Evolutionary conservation across 2,888 invertebrate genomes (phyloP).

Genomic region (Tetragonisca angustula): DNA sequence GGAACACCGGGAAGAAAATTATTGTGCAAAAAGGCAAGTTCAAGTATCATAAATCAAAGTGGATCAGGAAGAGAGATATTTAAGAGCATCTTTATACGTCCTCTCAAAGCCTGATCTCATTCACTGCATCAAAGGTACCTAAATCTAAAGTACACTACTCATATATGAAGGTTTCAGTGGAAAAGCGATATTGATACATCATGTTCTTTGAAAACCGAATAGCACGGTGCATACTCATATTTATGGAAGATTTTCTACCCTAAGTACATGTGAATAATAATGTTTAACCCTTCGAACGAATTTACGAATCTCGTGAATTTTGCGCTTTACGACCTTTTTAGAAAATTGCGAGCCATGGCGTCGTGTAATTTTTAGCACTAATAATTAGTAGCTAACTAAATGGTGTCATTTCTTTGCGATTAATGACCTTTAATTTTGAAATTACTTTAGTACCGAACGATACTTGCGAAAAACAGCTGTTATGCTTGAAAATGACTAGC

Average conservation of each 20-base stretch:
- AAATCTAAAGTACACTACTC: neutral
- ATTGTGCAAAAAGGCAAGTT: neutral
- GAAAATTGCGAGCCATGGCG: neutral
- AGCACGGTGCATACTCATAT: too few species aligned
- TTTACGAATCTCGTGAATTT: neutral
- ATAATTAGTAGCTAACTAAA: too few species aligned
- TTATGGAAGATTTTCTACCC: too few species aligned
- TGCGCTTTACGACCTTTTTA: neutral
- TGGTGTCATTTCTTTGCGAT: too few species aligned
- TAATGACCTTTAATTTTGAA: too few species aligned
- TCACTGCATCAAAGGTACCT: neutral
- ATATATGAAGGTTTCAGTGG: neutral
- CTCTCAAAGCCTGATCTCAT: neutral
- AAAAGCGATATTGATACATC: neutral
- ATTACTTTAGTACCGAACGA: too few species aligned
- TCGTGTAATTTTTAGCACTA: too few species aligned
- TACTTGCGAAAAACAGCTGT: too few species aligned
- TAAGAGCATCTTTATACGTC: neutral
- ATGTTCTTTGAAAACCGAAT: neutral
- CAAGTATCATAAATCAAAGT: neutral
- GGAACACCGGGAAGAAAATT: too few species aligned
- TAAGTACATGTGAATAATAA: too few species aligned
- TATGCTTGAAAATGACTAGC: too few species aligned
- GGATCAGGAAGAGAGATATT: neutral
- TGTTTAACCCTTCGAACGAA: too few species aligned